Evolutionary conservation across 2,113 vertebrate species (phyloP), one percentile per base, ranked within the genome.

Genomic region (Gorsachius goisagi): DNA sequence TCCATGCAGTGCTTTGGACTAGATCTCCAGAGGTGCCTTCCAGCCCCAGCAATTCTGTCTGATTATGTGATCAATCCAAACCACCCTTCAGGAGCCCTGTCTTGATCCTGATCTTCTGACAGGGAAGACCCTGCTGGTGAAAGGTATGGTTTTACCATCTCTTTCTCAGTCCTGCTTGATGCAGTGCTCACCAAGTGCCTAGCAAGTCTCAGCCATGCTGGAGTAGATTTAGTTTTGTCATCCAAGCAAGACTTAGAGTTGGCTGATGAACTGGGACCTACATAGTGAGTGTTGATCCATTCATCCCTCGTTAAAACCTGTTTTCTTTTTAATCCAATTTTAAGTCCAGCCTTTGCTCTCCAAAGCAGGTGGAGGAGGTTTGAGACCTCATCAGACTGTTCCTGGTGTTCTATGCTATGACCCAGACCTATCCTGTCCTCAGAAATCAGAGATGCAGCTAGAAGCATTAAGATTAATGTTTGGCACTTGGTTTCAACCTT

Each of bases 41-140:
- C 33, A 72, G 19, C 2, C 30, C 24, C 9, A 55, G 20, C 1
- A 20, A 18, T 39, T 88, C 32, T 75, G 6, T 39, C 6, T 44
- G n/a, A 45, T 45, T 68, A 30, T 47, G 11, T 47, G 64, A 39
- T 83, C 35, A n/a, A 8, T 37, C 49, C 27, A 58, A 74, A 12
- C 6, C 12, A 35, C 9, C 2, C 18, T 63, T 58, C 1, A 2
- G 5, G 21, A 59, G 7, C 2, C 14, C 9, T 39, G 12, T 45
- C 27, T 52, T 33, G 20, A 55, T 32, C 18, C 21, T 1, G 0
- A 1, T 64, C 53, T 72, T 59, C 26, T 53, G 15, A 20, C 9
- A 67, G n/a, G 22, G 14, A 69, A 3, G 4, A 10, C 6, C 12
- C 15, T 76, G 44, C 15, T 21, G 52, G 15, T 35, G 17, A n/a